Conservation (phyloP, 2,797 vertebrate genomes). For the Numenius phaeopus region DNA sequence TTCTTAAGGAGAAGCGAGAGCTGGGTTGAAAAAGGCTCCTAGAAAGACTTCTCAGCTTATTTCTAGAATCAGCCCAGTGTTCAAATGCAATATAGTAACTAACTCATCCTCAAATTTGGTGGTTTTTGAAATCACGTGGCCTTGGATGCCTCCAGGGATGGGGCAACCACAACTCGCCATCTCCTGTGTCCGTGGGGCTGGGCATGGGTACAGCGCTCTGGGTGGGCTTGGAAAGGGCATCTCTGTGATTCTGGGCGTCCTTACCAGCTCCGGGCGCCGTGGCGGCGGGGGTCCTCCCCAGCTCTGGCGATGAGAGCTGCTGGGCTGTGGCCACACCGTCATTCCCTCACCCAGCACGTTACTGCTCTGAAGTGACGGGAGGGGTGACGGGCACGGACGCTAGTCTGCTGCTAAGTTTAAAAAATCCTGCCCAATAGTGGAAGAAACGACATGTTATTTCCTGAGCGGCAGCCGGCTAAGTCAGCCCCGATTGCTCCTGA, state of each 20-base stretch:
- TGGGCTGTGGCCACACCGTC: background rate
- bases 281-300: background rate
- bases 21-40: background rate
- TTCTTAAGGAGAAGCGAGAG: background rate
- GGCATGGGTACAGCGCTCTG: background rate
- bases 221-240: background rate
- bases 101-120: background rate
- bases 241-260: background rate
- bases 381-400: background rate
- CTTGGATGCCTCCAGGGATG: background rate
- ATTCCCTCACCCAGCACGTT: background rate
- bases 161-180: background rate
- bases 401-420: background rate
- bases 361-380: background rate
- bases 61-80: background rate
- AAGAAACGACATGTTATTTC: background rate
- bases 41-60: background rate
- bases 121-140: background rate
- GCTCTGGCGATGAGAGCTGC: background rate
- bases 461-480: conserved; percentile 17
- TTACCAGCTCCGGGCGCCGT: background rate
- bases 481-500: conserved; percentile 38
- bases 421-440: background rate
- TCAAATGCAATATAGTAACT: background rate
- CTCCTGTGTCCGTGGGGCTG: background rate